A percentile compares a stretch with the other conserved stretches of the same genome.
phyloP scores from a whole-genome alignment of 2,888 invertebrate genomes.

The Drosophila multiciliata region DNA sequence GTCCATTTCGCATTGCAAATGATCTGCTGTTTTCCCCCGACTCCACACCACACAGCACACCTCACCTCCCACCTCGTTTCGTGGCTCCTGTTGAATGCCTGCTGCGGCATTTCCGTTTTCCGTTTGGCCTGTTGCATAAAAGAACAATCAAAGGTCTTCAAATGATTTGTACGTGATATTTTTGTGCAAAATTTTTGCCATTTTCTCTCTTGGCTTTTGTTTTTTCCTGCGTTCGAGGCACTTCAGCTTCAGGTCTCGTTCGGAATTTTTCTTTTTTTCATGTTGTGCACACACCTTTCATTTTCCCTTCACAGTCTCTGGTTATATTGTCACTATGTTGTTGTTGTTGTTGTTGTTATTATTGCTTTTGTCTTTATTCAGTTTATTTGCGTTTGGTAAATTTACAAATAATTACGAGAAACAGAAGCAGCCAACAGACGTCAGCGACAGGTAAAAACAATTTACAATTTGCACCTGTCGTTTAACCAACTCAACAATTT shows the following conservation, averaged over 20 bases:
- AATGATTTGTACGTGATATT: constrained; percentile 74
- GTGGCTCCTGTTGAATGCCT: constrained; percentile 24
- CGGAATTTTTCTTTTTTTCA: constrained; percentile 39
- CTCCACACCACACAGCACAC: neutral
- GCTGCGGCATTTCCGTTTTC: constrained; percentile 67
- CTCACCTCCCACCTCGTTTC: neutral
- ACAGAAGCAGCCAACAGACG: neutral
- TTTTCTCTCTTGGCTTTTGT: constrained; percentile 39
- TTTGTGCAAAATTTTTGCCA: constrained; percentile 56
- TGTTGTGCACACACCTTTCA: constrained; percentile 47
- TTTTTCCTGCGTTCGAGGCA: constrained; percentile 48
- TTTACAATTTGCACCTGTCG: constrained; percentile 53
- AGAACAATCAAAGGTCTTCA: constrained; percentile 71
- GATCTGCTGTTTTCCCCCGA: constrained; percentile 39
- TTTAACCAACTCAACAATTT: constrained; percentile 36
- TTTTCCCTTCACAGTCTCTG: constrained; percentile 55
- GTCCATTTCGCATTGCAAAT: constrained; percentile 61
- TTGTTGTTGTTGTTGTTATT: constrained; percentile 4
- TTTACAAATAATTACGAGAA: constrained; percentile 53
- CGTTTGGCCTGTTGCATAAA: constrained; percentile 72
- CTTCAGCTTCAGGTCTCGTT: constrained; percentile 18
- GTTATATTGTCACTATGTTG: constrained; percentile 16
- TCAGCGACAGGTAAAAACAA: constrained; percentile 32
- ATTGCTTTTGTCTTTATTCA: constrained; percentile 30
- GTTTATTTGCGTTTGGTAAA: constrained; percentile 44